phyloP scores from a whole-genome alignment of 23 tunicate species.

The Halocynthia roretzi region DNA sequence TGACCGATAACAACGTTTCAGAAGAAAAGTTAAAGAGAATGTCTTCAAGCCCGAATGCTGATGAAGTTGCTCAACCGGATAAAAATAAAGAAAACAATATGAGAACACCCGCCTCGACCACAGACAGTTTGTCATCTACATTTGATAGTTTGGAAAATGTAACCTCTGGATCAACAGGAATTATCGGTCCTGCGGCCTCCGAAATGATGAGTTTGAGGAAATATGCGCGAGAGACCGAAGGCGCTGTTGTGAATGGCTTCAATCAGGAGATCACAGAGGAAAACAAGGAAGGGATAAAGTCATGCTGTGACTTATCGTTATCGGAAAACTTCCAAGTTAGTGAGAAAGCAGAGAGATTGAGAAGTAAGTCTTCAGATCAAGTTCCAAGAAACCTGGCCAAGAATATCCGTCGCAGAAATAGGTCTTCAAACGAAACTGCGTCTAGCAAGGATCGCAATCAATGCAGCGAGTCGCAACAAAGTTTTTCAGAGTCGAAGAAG shows the following conservation, averaged over 20 bases:
- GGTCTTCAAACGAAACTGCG: too few species aligned
- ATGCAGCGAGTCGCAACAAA: too few species aligned
- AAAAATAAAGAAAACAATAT: too few species aligned
- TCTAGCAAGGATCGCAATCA: too few species aligned
- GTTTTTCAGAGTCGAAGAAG: background rate
- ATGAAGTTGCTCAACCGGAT: too few species aligned
- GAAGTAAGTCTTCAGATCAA: conserved; percentile 11
- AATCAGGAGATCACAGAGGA: background rate
- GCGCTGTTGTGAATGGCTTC: background rate
- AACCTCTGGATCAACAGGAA: too few species aligned
- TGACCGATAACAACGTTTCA: too few species aligned
- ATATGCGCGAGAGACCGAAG: conserved; percentile 3
- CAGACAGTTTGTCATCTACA: too few species aligned
- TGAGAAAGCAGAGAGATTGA: background rate
- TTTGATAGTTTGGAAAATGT: too few species aligned
- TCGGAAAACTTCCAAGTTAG: background rate
- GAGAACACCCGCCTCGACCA: too few species aligned
- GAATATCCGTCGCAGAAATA: background rate
- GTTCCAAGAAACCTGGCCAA: background rate
- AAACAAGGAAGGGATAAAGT: background rate
- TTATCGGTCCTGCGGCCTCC: background rate
- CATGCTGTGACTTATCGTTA: background rate
- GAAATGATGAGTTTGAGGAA: conserved; percentile 1
- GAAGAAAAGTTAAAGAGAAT: too few species aligned
- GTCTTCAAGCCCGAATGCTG: too few species aligned